Evolutionary conservation across 2,797 vertebrate genomes (phyloP), one percentile per base, ranked within the genome.

Genomic region (Setipinna tenuifilis): DNA sequence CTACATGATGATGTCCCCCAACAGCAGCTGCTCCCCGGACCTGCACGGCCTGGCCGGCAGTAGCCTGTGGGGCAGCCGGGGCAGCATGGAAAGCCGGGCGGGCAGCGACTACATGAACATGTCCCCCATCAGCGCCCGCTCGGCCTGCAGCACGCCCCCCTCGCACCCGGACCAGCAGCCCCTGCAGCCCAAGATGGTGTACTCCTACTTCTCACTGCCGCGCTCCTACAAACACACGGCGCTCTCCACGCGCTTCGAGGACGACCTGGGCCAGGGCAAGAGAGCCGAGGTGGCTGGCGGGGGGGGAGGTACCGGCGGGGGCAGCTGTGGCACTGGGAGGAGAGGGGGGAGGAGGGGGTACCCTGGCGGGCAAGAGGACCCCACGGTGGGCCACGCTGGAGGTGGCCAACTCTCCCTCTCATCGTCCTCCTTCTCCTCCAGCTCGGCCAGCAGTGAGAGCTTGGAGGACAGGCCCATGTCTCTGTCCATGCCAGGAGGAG

Each of bases 1-100:
- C 35, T 97, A 97, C 87, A 95, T 97, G 94, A 92, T 96, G 90
- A 97, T 97, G 96, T 97, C 94, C 1, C 95, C 96, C 1, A 92
- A 94, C 3, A 91, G 94, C 88, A 96, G 95, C 92, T 95, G 94
- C 88, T 95, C 96, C 57, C 94, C 95, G 21, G 94, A 95, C 80
- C 85, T 91, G 86, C 93, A 93, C 68, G 68, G 93, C n/a, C 88
- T 95, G 75, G 92, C 92, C n/a, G 88, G 87, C 25, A 89, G 83
- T 59, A 88, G 82, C 71, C 93, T 94, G 89, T 96, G 95, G 96
- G 94, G 95, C 0, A 92, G 94, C 92, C 91, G 94, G 82, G 88
- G 89, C 88, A 89, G 93, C 88, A 86, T 94, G 90, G 95, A 96
- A 89, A 93, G 94, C 90, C 92, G 91, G 50, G 91, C 90, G 2